Evolutionary conservation across 2,888 invertebrate genomes (phyloP), one percentile per base, ranked within the genome.

Genomic region (Drosophila rellima): DNA sequence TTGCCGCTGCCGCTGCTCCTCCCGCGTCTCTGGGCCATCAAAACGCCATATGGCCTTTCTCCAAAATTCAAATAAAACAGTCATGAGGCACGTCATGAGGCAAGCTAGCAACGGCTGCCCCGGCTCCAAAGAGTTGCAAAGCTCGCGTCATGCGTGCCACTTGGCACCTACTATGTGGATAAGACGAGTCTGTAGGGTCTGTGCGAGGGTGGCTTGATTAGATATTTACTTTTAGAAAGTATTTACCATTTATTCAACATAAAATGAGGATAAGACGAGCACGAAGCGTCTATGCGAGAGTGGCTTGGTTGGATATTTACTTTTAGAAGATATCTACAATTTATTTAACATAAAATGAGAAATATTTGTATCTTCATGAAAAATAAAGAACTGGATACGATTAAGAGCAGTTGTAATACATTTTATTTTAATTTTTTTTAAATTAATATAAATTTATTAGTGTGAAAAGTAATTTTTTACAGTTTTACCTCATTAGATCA

Each of bases 121-220:
- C 60, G 20, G 35, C 64, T 42, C 64, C 57, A 61, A 61, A 67
- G 80, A 73, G 88, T 66, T 84, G 63, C 75, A 81, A 82, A 77
- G 71, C 82, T 71, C 87, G 83, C 83, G 80, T 80, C 89, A 88
- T 86, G 83, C 87, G 88, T 88, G 86, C 88, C 83, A 83, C 82
- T 88, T 83, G 83, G 87, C 88, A 88, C 88, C 86, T 88, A 74
- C 86, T 88, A 74, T 79, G 70, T 51, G 66, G 76, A 76, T 76
- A 78, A 69, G 76, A 59, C 31, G 70, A 15, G 44, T 45, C 45
- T 29, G 42, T 56, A 42, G 26, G 54, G 39, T 67, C 50, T 69
- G 39, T 42, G 44, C 70, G 79, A 63, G 62, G 78, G 62, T 54
- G 20, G 45, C 45, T 65, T 59, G 31, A 10, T 4, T 13, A 64